Base-by-base conservation (phyloP, 1,140 invertebrate species). In the Meteorus sp. region DNA sequence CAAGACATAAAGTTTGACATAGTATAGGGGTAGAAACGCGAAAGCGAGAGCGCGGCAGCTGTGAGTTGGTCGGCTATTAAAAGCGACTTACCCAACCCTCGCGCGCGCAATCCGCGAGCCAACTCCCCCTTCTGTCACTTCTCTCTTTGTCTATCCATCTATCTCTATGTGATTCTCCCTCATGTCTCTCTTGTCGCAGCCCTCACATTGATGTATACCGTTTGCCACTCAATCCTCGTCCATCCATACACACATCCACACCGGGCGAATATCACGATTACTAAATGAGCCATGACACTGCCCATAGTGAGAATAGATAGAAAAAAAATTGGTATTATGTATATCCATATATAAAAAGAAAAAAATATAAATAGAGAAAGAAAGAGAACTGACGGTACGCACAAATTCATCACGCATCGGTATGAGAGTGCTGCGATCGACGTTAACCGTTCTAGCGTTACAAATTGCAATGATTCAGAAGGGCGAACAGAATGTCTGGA, bases 261-360 rank as follows among this genome's bases (percentile, higher is more conserved):
- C 2, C 23, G 23, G 4, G 59, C 57, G 61, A 69, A 70, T 60
- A 60, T 39, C 55, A 63, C 39, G 63, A 73, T 70, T 65, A 68
- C 62, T 70, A 71, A 73, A 74, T 72, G 68, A 69, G 57, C 66
- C 65, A 63, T 71, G 61, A 61, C 45, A 64, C 35, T 39, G 53
- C 27, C 41, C 44, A 56, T 22, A 25, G n/a, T n/a, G n/a, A n/a
- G n/a, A n/a, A n/a, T n/a, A n/a, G n/a, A n/a, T n/a, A n/a, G n/a
- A n/a, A n/a, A n/a, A n/a, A n/a, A n/a, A n/a, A n/a, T n/a, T n/a
- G n/a, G n/a, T n/a, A n/a, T n/a, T n/a, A n/a, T n/a, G n/a, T n/a
- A n/a, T n/a, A n/a, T n/a, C n/a, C 11, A 11, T 13, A 51, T 41
- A 43, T 11, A 31, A 22, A 50, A 31, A 37, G 35, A 4, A 52